These are phyloP conservation scores for Boleophthalmus pectinirostris DNA, from an alignment of 2,113 vertebrate genomes.

Conservation along the genomic window DNA sequence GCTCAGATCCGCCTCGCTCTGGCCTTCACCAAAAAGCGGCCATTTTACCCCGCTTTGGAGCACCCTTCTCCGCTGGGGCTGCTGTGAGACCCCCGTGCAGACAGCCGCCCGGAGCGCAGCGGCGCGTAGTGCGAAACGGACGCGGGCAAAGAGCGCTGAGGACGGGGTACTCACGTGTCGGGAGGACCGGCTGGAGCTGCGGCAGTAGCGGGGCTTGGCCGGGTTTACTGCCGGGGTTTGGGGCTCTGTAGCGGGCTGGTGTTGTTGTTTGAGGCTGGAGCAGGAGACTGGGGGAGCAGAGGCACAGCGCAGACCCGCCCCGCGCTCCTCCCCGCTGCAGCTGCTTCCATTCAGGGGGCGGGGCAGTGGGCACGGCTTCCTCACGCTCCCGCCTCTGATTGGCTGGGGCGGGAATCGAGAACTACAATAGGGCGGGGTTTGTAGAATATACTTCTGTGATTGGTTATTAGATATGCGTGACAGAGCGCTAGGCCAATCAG, in stretches of 20 bases:
- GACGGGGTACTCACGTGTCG: constrained; percentile 59
- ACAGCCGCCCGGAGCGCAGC: neutral
- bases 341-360: constrained; percentile 29
- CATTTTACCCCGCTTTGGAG: constrained; percentile 37
- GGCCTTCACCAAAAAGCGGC: constrained; percentile 16
- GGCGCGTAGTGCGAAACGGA: neutral
- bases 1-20: neutral
- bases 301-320: neutral
- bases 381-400: neutral
- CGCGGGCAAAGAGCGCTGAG: neutral
- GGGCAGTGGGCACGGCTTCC: constrained; percentile 10
- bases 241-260: constrained; percentile 28
- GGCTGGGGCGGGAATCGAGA: constrained; percentile 13
- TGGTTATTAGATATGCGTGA: neutral
- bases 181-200: constrained; percentile 18
- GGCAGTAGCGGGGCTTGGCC: constrained; percentile 20
- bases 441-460: neutral
- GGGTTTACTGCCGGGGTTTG: constrained; percentile 8
- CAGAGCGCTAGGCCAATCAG: neutral
- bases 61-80: neutral
- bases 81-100: neutral
- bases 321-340: constrained; percentile 43
- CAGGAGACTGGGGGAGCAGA: constrained; percentile 46
- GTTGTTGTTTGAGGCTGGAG: constrained; percentile 59
- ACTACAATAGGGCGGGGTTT: neutral